Base-by-base conservation (phyloP, 2,797 vertebrate species). In the Sebastes oblongus region DNA sequence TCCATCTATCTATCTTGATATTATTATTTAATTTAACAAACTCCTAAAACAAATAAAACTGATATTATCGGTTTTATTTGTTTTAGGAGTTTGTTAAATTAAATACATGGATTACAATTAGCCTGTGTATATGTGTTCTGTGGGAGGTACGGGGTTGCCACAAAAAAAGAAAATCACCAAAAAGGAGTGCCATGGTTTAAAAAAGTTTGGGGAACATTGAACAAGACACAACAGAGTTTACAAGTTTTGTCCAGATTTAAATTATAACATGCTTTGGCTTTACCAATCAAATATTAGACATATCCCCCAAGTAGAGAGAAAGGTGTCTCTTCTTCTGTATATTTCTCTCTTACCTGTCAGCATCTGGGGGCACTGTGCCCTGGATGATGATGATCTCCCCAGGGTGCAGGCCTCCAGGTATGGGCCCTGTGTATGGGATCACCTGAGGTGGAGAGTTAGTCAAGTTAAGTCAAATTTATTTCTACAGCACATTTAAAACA, bases 361-460 rank as follows among this genome's bases (percentile, higher is more conserved):
- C 94, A 84, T 98, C 95, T 42, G 93, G 90, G 62, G 93, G 96
- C 80, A 99, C 94, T 12, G 89, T 93, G 25, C 98, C 98, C 77
- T 96, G 95, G 60, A 99, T 94, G 64, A 98, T 93, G 80, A 99
- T 93, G 92, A 97, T 94, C 83, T 97, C 95, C 78, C 98, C 97
- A 10, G 97, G 96, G 86, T 94, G 94, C 92, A 99, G 89, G 55
- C 96, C 96, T 86, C 94, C 97, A 69, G 95, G 91, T 88, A 99
- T 97, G 69, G 96, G 96, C 69, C 97, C 96, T 25, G 96, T 95
- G 89, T 97, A 98, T 0, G 98, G 98, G 89, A 98, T 92, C 78
- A 82, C 83, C 98, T 99, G 86, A 58, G 78, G 72, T 8, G 32
- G 80, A 81, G 58, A 74, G 66, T 3, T 39, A 39, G 36, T 39